Percentiles rank a stretch among this genome's conserved stretches.
These are phyloP conservation scores for Protodeltote pygarga DNA, from an alignment of 2,888 invertebrate genomes.

Conservation along the genomic window DNA sequence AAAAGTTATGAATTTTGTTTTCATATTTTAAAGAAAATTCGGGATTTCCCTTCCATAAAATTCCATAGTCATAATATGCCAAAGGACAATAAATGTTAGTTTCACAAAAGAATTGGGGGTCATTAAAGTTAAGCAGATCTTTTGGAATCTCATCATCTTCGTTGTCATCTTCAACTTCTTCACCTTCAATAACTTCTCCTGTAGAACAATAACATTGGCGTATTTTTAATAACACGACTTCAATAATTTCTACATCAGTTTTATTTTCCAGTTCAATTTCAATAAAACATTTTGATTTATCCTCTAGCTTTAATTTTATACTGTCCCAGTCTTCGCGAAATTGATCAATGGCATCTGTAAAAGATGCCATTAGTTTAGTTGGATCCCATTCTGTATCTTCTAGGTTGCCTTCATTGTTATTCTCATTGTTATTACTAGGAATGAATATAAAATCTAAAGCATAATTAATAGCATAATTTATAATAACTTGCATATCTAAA, in stretches of 20 bases:
- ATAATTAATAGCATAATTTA: slow-evolving; percentile 51
- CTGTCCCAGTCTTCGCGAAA: slow-evolving; percentile 73
- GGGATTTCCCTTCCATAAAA: slow-evolving; percentile 88
- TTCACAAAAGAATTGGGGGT: slow-evolving; percentile 82
- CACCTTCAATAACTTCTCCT: slow-evolving; percentile 61
- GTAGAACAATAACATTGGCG: slow-evolving; percentile 68
- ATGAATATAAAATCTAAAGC: slow-evolving; percentile 31
- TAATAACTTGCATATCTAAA: slow-evolving; percentile 57
- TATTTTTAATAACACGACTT: slow-evolving; percentile 70
- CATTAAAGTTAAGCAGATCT: slow-evolving; percentile 64
- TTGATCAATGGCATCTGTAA: slow-evolving; percentile 66
- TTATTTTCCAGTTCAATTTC: slow-evolving; percentile 81
- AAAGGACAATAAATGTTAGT: slow-evolving; percentile 88
- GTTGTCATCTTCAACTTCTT: slow-evolving; percentile 59
- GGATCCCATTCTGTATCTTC: too few species aligned
- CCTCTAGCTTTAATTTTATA: slow-evolving; percentile 77
- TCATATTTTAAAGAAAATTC: slow-evolving; percentile 82
- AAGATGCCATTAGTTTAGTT: slow-evolving; percentile 44
- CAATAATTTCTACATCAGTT: slow-evolving; percentile 69
- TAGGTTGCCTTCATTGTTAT: too few species aligned
- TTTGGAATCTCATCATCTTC: slow-evolving; percentile 57
- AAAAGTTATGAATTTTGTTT: slow-evolving; percentile 85
- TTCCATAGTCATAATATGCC: slow-evolving; percentile 80
- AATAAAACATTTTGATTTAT: slow-evolving; percentile 67
- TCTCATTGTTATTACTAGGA: slow-evolving; percentile 16